Evolutionary conservation across 2,113 vertebrate species (phyloP).

Genomic region (Sialia sialis): DNA sequence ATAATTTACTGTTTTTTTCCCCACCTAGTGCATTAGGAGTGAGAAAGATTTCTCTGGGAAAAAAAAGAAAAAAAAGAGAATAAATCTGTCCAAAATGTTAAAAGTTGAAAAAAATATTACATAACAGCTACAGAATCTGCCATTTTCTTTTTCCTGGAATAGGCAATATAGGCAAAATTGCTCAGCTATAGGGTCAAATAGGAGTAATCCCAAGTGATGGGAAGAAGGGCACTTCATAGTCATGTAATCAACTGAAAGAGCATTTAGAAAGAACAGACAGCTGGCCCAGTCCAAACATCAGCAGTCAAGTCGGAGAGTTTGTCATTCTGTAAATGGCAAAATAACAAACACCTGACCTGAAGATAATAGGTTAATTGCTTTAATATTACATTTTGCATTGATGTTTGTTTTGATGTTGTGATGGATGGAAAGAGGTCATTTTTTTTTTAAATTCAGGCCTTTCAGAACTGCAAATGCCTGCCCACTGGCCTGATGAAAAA

Average conservation of each 20-base stretch:
- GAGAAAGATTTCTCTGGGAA: background rate
- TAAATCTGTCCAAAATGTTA: background rate
- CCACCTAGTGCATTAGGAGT: background rate
- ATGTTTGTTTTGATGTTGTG: constrained; percentile 43
- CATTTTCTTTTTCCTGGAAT: background rate
- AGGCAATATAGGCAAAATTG: background rate
- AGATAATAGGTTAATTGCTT: constrained; percentile 68
- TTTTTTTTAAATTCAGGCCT: background rate
- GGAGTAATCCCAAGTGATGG: background rate
- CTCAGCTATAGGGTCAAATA: constrained; percentile 3
- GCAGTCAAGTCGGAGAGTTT: constrained; percentile 44
- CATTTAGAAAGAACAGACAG: constrained; percentile 51
- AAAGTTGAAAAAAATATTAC: background rate
- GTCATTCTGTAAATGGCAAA: constrained; percentile 47
- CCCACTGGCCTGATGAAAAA: constrained; percentile 52
- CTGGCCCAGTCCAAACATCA: constrained; percentile 16
- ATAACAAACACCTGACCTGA: constrained; percentile 44
- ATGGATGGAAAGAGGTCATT: constrained; percentile 18
- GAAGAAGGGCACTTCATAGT: constrained; percentile 7
- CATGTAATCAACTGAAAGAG: constrained; percentile 26
- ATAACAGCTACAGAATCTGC: background rate
- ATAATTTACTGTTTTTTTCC: background rate
- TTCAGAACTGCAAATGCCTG: constrained; percentile 46
- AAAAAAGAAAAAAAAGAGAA: background rate
- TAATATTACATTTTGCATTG: constrained; percentile 47